Base-by-base conservation (phyloP, 2,113 vertebrate genomes). In the Delphinapterus leucas region DNA sequence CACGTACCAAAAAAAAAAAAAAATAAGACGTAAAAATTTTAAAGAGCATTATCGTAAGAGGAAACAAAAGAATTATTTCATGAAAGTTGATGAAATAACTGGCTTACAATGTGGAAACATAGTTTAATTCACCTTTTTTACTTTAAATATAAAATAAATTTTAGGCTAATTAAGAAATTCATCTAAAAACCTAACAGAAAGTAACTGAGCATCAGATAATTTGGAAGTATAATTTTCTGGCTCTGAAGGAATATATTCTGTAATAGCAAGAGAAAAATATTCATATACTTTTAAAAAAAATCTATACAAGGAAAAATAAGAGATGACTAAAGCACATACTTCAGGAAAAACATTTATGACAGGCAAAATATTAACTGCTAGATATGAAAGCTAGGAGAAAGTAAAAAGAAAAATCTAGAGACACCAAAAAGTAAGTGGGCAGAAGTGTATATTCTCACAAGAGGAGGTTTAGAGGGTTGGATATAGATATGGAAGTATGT, bases 161-260 rank as follows among this genome's bases (percentile, higher is more conserved):
- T 79, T 61, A 87, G 44, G 5, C 49, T 68, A 91, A 82, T 95
- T 93, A 88, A 91, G 77, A 60, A 88, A 85, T 88, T 41, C 21
- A 88, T 73, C 20, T 89, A 80, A 77, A 85, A 93, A 80, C 21
- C 28, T 70, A 74, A 79, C 10, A 44, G 49, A 96, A 97, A 95
- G 81, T 70, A 53, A 71, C 26, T 85, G 76, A 88, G 73, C 36
- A 68, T 92, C 80, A 81, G 41, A 79, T 93, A 71, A 94, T 95
- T 97, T 90, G 28, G n/a, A 94, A 76, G 15, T 85, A 68, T 86
- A 44, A 97, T 58, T 89, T 97, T 90, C 67, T 95, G 91, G 61
- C 63, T 84, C 71, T 77, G 71, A 90, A 60, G 49, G 68, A 95
- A 53, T 76, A 58, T 44, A 41, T 20, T 71, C 38, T 73, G 23